Percentiles rank a stretch among this genome's conserved stretches.
These are phyloP conservation scores for Thunnus albacares DNA, from an alignment of 2,797 vertebrate species.

Conservation along the genomic window DNA sequence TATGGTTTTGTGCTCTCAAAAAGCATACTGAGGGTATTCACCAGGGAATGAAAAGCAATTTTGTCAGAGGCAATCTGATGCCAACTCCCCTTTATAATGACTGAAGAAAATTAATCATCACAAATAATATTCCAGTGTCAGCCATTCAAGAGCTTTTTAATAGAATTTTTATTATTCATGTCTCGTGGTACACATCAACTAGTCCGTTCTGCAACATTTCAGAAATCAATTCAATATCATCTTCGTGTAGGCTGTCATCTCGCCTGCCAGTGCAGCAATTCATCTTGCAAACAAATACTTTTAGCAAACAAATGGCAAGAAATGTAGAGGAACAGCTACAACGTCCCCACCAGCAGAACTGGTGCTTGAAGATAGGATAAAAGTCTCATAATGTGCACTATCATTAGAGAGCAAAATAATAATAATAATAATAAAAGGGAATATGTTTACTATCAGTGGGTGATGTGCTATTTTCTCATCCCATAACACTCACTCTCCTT, in stretches of 20 bases:
- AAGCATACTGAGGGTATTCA: slow-evolving; percentile 89
- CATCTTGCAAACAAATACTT: slow-evolving; percentile 91
- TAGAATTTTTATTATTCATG: slow-evolving; percentile 98
- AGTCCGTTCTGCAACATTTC: slow-evolving; percentile 93
- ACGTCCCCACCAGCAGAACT: slow-evolving; percentile 73
- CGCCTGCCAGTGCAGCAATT: slow-evolving; percentile 86
- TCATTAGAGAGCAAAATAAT: slow-evolving; percentile 78
- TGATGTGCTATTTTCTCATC: slow-evolving; percentile 73
- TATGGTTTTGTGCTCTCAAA: slow-evolving; percentile 84
- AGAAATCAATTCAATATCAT: slow-evolving; percentile 95
- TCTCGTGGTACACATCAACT: slow-evolving; percentile 93
- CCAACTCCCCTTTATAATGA: slow-evolving; percentile 96
- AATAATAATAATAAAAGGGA: slow-evolving; percentile 68
- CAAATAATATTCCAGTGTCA: slow-evolving; percentile 97
- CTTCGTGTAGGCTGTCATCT: slow-evolving; percentile 92
- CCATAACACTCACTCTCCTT: slow-evolving; percentile 61
- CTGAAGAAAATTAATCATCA: slow-evolving; percentile 97
- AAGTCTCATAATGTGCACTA: slow-evolving; percentile 76
- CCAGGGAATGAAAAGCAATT: slow-evolving; percentile 96
- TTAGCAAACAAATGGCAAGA: slow-evolving; percentile 85
- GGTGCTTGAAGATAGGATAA: slow-evolving; percentile 76
- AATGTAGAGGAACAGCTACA: slow-evolving; percentile 73
- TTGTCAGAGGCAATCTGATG: slow-evolving; percentile 92
- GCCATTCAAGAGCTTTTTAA: slow-evolving; percentile 96
- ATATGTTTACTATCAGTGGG: slow-evolving; percentile 73